Percentiles rank a stretch among this genome's conserved stretches.
Evolutionary conservation across 2,113 vertebrate genomes (phyloP).

Genomic region (Thermophis baileyi): DNA sequence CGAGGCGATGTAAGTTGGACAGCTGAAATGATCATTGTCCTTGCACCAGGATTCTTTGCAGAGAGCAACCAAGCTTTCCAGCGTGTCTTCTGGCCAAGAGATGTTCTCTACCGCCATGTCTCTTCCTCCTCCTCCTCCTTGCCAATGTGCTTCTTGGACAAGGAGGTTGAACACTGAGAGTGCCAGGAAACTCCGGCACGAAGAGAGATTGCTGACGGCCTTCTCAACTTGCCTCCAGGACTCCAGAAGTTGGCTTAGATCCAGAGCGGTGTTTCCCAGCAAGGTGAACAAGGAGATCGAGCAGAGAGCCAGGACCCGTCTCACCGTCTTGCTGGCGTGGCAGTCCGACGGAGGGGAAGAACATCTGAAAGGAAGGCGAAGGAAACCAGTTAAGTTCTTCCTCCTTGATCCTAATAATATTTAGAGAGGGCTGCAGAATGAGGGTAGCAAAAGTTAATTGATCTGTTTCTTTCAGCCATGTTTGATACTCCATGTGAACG

Average conservation of each 20-base stretch:
- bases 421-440: background rate
- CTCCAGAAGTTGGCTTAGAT: constrained; percentile 69
- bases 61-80: constrained; percentile 40
- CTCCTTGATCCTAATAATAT: background rate
- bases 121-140: constrained; percentile 23
- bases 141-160: constrained; percentile 64
- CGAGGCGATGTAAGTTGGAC: constrained; percentile 43
- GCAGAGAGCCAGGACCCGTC: constrained; percentile 73
- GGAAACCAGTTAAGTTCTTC: background rate
- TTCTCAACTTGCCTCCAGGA: constrained; percentile 65
- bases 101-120: fast-evolving
- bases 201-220: constrained; percentile 68
- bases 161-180: constrained; percentile 59
- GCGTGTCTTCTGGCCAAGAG: background rate
- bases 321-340: constrained; percentile 66
- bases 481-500: background rate
- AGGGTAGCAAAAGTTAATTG: background rate
- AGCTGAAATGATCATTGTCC: constrained; percentile 52
- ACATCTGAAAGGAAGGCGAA: constrained; percentile 45
- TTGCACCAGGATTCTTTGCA: constrained; percentile 65
- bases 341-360: constrained; percentile 33
- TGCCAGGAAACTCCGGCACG: constrained; percentile 68
- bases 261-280: constrained; percentile 72
- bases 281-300: constrained; percentile 76
- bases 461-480: background rate